Conservation (phyloP, 2,113 vertebrate genomes). For the Agapornis roseicollis region DNA sequence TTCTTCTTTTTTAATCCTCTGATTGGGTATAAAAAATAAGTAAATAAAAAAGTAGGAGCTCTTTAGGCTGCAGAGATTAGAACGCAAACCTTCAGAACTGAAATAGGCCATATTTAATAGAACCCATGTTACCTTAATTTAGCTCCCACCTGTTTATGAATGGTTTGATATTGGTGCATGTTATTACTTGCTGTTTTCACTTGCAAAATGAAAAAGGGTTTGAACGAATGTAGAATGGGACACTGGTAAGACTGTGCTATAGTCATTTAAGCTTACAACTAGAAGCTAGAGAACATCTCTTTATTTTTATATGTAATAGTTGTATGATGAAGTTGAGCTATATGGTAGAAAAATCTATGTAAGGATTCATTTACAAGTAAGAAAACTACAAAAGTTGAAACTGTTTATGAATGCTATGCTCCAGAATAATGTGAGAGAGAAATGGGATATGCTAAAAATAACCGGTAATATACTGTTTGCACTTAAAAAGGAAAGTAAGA, state of each 20-base stretch:
- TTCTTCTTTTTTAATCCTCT: background rate
- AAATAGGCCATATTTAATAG: constrained; percentile 15
- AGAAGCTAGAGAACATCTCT: background rate
- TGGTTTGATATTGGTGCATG: background rate
- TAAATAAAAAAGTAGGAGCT: background rate
- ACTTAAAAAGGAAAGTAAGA: background rate
- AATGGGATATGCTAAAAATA: background rate
- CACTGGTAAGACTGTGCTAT: background rate
- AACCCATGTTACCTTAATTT: background rate
- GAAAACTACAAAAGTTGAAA: background rate
- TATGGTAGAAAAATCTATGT: background rate
- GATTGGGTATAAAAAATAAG: background rate
- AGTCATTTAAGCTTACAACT: background rate
- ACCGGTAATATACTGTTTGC: background rate
- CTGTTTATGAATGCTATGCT: background rate
- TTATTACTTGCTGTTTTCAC: background rate
- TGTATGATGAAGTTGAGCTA: background rate
- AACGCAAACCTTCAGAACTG: background rate
- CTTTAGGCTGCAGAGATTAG: background rate
- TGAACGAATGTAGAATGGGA: background rate
- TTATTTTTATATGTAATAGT: background rate
- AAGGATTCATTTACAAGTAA: background rate
- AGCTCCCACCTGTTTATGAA: background rate
- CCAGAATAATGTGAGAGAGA: background rate
- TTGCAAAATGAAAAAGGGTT: background rate